Percentiles rank a stretch among this genome's conserved stretches.
Conservation (phyloP, 2,888 invertebrate species). For the Drosophila prolongata region DNA sequence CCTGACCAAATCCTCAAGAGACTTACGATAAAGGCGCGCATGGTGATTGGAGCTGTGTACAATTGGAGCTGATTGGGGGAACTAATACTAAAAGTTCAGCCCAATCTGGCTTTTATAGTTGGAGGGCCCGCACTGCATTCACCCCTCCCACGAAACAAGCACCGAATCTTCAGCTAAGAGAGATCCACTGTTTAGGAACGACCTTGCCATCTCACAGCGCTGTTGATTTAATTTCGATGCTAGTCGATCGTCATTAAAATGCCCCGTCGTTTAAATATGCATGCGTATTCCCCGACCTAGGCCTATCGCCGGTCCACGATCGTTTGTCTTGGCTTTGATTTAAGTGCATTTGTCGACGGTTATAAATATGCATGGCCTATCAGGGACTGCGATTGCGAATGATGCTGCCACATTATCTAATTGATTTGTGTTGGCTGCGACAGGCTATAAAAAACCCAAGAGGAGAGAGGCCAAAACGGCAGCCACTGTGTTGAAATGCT, state of each 20-base stretch:
- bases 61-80: conserved; percentile 49
- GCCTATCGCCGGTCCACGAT: conserved; percentile 41
- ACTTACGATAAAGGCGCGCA: conserved; percentile 77
- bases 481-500: conserved; percentile 51
- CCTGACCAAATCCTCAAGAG: neutral
- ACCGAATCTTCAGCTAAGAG: neutral
- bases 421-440: conserved; percentile 59
- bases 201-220: conserved; percentile 54
- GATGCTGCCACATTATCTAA: conserved; percentile 47
- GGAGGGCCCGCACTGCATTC: conserved; percentile 35
- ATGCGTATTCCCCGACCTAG: conserved; percentile 30
- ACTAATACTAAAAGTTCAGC: conserved; percentile 57
- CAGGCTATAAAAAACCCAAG: conserved; percentile 47
- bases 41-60: conserved; percentile 38
- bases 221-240: conserved; percentile 64
- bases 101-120: conserved; percentile 59
- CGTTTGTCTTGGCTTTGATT: conserved; percentile 69
- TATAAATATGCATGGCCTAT: conserved; percentile 71
- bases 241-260: conserved; percentile 70
- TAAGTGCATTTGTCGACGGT: conserved; percentile 74
- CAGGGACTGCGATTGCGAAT: conserved; percentile 32
- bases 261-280: conserved; percentile 63
- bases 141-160: conserved; percentile 47
- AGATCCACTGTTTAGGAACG: conserved; percentile 36
- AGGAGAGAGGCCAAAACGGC: conserved; percentile 17